Conservation (phyloP, 2,113 vertebrate species). For the Oostethus manadensis region DNA sequence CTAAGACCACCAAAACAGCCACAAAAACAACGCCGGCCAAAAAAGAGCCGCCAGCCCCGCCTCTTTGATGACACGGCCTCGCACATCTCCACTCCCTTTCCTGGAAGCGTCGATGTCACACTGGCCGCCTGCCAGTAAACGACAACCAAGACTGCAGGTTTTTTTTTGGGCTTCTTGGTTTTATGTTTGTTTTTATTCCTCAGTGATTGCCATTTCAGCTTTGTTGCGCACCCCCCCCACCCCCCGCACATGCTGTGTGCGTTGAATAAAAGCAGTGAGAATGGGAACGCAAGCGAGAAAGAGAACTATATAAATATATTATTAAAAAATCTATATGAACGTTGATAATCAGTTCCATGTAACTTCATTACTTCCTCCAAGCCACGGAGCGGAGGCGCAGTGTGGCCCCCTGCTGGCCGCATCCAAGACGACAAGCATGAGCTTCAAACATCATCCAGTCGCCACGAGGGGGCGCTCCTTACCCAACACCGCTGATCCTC, state of each 20-base stretch:
- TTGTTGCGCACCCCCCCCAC: conserved; percentile 80
- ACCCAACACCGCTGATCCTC: neutral
- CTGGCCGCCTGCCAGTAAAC: conserved; percentile 90
- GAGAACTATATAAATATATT: conserved; percentile 82
- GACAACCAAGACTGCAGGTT: conserved; percentile 82
- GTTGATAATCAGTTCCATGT: conserved; percentile 85
- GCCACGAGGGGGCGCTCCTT: too few species aligned
- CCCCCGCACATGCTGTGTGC: conserved; percentile 98
- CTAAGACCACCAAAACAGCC: conserved; percentile 53
- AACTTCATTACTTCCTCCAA: conserved; percentile 54
- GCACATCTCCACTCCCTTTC: conserved; percentile 53
- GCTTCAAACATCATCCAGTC: too few species aligned
- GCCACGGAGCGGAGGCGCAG: conserved; percentile 82
- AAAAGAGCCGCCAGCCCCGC: conserved; percentile 92
- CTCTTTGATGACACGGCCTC: conserved; percentile 84
- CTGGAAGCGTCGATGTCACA: conserved; percentile 50
- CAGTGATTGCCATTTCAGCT: conserved; percentile 94
- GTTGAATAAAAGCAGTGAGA: conserved; percentile 89
- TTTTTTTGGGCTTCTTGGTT: conserved; percentile 66
- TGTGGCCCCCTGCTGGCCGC: neutral
- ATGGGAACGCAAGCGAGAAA: conserved; percentile 65
- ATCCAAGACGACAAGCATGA: too few species aligned
- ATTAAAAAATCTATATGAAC: conserved; percentile 65
- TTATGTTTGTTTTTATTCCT: conserved; percentile 42
- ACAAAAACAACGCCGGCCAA: conserved; percentile 75